Base-by-base conservation (phyloP, 2,888 invertebrate species). In the Boloria euphrosyne region DNA sequence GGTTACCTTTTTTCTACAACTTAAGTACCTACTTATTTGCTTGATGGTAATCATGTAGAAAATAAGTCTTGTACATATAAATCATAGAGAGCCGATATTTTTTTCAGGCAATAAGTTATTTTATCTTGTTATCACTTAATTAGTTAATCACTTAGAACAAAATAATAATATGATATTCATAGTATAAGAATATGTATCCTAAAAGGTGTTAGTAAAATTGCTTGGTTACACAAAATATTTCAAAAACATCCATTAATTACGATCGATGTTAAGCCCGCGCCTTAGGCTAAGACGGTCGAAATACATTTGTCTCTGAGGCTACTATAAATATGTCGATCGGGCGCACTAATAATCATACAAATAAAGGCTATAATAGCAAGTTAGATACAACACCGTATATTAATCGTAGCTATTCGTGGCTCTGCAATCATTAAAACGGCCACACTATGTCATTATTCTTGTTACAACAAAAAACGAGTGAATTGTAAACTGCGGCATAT, bases 401-500 rank as follows among this genome's bases (percentile, higher is more conserved):
- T 54, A 62, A 65, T 65, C 55, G 61, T 57, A 62, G 59, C 62
- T 63, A 66, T 51, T 66, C 47, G 57, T 59, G 73, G 78, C 76
- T 73, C 74, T 77, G 81, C 73, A 78, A 86, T 90, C 89, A 90
- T 90, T 90, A 90, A 89, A 90, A 87, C 81, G 78, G 84, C 86
- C 81, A 83, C 80, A 85, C 87, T 89, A 82, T 90, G 90, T 90
- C 89, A 90, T 91, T 90, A 90, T 85, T 85, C 80, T 84, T 78
- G 78, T 84, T 85, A 87, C 82, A 87, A 86, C 84, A 85, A 87
- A 89, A 78, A 76, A 87, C 85, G 83, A 85, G 84, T 85, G 85
- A 88, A 87, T 86, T 81, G 87, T 89, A 86, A 86, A 87, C 85
- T 82, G 86, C 89, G 79, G 89, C 91, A 90, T 90, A 90, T 91